These are phyloP conservation scores for Cataglyphis altisquamis DNA, from an alignment of 2,888 invertebrate genomes.

Conservation along the genomic window DNA sequence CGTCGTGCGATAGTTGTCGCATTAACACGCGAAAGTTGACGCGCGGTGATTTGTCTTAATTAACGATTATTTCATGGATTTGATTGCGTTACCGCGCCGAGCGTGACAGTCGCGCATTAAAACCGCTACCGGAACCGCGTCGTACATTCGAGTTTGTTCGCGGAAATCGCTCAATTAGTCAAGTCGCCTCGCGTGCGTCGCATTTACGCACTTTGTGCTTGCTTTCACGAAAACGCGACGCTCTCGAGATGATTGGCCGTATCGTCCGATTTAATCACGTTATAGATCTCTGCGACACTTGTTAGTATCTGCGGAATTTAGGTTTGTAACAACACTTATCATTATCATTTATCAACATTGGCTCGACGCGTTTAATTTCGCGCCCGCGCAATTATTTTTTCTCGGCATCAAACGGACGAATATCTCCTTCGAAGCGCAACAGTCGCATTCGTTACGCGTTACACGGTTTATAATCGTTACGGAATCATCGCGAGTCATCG, in stretches of 20 bases:
- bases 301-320: constrained; percentile 5
- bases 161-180: constrained; percentile 32
- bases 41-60: constrained; percentile 51
- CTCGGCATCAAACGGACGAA: too few species aligned
- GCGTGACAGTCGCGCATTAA: constrained; percentile 41
- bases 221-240: neutral
- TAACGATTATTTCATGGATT: constrained; percentile 45
- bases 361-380: neutral
- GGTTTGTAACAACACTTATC: neutral
- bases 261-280: neutral
- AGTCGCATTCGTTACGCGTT: constrained; percentile 17
- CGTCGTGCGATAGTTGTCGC: neutral
- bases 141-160: constrained; percentile 33
- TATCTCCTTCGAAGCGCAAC: neutral
- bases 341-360: neutral
- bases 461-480: constrained; percentile 9
- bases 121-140: constrained; percentile 27
- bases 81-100: constrained; percentile 38
- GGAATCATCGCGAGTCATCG: neutral
- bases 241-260: neutral
- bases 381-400: neutral
- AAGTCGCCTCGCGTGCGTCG: neutral
- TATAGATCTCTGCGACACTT: neutral
- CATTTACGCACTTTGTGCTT: neutral
- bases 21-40: constrained; percentile 47